Evolutionary conservation across 2,113 vertebrate species (phyloP).

Genomic region (Spea multiplicata): DNA sequence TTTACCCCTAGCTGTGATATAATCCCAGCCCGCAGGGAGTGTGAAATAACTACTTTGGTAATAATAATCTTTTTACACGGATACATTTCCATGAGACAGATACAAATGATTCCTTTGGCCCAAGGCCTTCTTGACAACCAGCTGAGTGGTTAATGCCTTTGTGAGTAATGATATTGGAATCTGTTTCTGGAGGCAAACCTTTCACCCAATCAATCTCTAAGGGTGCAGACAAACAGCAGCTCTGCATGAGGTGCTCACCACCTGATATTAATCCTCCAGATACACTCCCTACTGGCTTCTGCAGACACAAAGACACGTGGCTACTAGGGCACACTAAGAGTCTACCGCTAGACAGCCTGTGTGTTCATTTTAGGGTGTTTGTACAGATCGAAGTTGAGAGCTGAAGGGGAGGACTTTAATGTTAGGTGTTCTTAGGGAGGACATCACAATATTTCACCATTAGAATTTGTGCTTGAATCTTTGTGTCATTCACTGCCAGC

Average conservation of each 20-base stretch:
- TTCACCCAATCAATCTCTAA: slow-evolving; percentile 37
- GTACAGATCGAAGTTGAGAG: slow-evolving; percentile 10
- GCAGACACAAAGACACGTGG: slow-evolving; percentile 1
- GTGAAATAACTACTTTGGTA: slow-evolving; percentile 37
- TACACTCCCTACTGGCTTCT: not conserved
- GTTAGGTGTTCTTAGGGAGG: slow-evolving; percentile 21
- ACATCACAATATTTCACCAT: slow-evolving; percentile 25
- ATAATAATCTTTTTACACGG: slow-evolving; percentile 43
- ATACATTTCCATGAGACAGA: slow-evolving; percentile 38
- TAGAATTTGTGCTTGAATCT: slow-evolving; percentile 32
- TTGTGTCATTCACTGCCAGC: slow-evolving; percentile 27
- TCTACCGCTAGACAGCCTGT: not conserved
- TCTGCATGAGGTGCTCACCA: not conserved
- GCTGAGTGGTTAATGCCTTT: slow-evolving; percentile 28
- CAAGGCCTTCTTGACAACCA: slow-evolving; percentile 26
- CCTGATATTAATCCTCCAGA: not conserved
- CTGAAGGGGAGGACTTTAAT: not conserved
- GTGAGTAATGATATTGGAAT: slow-evolving; percentile 42
- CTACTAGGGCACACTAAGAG: not conserved
- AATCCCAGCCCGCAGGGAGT: slow-evolving; percentile 22
- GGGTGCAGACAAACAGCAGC: slow-evolving; percentile 25
- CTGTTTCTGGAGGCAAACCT: slow-evolving; percentile 30
- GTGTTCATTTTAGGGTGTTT: not conserved
- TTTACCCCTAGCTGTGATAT: slow-evolving; percentile 4
- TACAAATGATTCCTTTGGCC: slow-evolving; percentile 37